Percentiles rank a stretch among this genome's conserved stretches.
These are phyloP conservation scores for Formica aserva DNA, from an alignment of 2,888 invertebrate species.

Conservation along the genomic window DNA sequence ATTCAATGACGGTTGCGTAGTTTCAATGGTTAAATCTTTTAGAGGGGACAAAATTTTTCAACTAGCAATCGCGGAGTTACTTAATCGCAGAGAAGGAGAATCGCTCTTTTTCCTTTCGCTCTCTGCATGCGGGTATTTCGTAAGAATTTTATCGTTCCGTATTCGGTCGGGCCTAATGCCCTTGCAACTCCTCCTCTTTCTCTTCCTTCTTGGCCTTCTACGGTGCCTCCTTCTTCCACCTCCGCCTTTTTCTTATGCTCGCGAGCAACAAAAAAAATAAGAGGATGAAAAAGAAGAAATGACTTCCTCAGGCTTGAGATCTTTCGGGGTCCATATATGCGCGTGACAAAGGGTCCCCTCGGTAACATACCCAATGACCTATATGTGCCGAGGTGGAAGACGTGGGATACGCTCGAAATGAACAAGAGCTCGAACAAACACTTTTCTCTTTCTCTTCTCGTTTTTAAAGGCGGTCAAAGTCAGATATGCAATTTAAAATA, in stretches of 20 bases:
- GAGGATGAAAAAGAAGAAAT: conserved; percentile 59
- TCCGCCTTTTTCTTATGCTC: conserved; percentile 42
- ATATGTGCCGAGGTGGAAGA: conserved; percentile 69
- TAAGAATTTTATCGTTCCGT: conserved; percentile 78
- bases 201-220: conserved; percentile 34
- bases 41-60: conserved; percentile 14
- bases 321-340: conserved; percentile 51
- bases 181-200: conserved; percentile 70
- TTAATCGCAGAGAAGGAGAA: conserved; percentile 55
- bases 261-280: conserved; percentile 40
- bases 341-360: conserved; percentile 69
- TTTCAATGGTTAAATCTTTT: conserved; percentile 57
- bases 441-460: conserved; percentile 27
- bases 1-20: not conserved
- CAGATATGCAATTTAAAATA: not conserved
- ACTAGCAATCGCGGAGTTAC: conserved; percentile 57
- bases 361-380: conserved; percentile 76
- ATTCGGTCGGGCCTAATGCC: conserved; percentile 75
- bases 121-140: conserved; percentile 66
- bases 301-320: conserved; percentile 66
- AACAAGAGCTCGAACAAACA: conserved; percentile 34
- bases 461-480: not conserved
- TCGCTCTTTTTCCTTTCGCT: conserved; percentile 42
- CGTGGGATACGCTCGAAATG: conserved; percentile 38
- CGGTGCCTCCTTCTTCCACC: conserved; percentile 44